These are phyloP conservation scores for Dendropsophus ebraccatus DNA, from an alignment of 2,113 vertebrate genomes.

Conservation along the genomic window DNA sequence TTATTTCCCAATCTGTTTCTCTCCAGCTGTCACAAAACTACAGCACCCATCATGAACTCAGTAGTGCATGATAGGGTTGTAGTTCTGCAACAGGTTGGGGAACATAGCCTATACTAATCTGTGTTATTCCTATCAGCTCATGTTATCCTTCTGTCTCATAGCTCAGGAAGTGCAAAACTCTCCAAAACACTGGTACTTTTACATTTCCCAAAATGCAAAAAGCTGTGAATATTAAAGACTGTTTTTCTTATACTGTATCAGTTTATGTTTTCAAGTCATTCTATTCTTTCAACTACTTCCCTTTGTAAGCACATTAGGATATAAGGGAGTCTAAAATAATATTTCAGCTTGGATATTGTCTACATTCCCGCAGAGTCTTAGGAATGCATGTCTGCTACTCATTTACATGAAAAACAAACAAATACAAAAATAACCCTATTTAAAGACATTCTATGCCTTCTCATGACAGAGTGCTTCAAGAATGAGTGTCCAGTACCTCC, in stretches of 20 bases:
- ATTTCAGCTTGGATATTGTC: conserved; percentile 49
- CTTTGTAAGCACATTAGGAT: conserved; percentile 33
- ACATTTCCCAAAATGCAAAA: too few relatives aligned
- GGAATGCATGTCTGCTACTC: conserved; percentile 54
- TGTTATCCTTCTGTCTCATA: too few relatives aligned
- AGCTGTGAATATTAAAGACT: conserved; percentile 2
- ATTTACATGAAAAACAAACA: conserved; percentile 52
- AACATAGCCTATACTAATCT: too few relatives aligned
- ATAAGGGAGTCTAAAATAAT: conserved; percentile 57
- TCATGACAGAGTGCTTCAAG: conserved; percentile 31
- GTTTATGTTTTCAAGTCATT: conserved; percentile 8
- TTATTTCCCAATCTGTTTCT: too few relatives aligned
- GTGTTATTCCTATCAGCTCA: too few relatives aligned
- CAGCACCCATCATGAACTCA: too few relatives aligned
- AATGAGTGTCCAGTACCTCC: not conserved
- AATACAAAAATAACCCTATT: conserved; percentile 48
- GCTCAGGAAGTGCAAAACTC: too few relatives aligned
- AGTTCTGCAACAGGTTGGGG: too few relatives aligned
- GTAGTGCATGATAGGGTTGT: too few relatives aligned
- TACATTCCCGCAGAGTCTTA: conserved; percentile 38
- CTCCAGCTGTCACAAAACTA: too few relatives aligned
- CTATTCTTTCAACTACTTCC: conserved; percentile 7
- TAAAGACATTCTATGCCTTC: conserved; percentile 18
- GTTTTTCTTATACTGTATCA: not conserved
- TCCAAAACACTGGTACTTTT: too few relatives aligned